A percentile compares a stretch with the other conserved stretches of the same genome.
Conservation (phyloP, 2,888 invertebrate species). For the Oithona nana region DNA sequence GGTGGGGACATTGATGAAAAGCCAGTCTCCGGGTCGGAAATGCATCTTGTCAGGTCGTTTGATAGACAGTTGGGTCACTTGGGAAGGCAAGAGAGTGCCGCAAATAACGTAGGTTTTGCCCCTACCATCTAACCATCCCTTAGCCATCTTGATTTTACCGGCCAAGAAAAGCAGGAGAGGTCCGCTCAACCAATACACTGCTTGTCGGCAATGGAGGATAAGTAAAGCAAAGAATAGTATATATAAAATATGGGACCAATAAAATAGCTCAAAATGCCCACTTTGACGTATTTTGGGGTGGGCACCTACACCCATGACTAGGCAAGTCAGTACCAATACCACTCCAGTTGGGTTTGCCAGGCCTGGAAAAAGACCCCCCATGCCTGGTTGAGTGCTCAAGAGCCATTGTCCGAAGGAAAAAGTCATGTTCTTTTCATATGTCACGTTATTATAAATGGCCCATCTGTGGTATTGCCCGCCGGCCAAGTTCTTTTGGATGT, state of each 20-base stretch:
- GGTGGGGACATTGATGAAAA: constrained; percentile 74
- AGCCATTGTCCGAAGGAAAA: constrained; percentile 56
- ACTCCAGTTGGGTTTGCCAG: not conserved
- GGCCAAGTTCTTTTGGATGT: constrained; percentile 48
- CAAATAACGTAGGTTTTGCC: constrained; percentile 13
- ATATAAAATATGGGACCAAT: constrained; percentile 78
- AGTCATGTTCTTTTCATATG: constrained; percentile 32
- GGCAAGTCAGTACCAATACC: not conserved
- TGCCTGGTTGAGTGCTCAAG: constrained; percentile 49
- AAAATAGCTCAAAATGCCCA: constrained; percentile 36
- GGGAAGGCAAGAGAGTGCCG: constrained; percentile 21
- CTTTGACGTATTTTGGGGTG: not conserved
- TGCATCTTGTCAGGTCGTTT: constrained; percentile 64
- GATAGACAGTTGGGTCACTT: constrained; percentile 31
- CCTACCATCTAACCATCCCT: constrained; percentile 21
- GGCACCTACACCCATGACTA: not conserved
- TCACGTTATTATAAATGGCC: not conserved
- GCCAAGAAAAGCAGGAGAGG: constrained; percentile 58
- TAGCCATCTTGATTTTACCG: constrained; percentile 45
- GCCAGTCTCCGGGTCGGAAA: constrained; percentile 80
- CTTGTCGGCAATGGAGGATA: constrained; percentile 70
- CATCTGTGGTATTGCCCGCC: not conserved
- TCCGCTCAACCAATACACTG: constrained; percentile 81
- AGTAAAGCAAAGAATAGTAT: constrained; percentile 66
- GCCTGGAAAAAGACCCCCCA: constrained; percentile 26